Base-by-base conservation (phyloP, 2,797 vertebrate genomes). In the Myiothlypis coronata region DNA sequence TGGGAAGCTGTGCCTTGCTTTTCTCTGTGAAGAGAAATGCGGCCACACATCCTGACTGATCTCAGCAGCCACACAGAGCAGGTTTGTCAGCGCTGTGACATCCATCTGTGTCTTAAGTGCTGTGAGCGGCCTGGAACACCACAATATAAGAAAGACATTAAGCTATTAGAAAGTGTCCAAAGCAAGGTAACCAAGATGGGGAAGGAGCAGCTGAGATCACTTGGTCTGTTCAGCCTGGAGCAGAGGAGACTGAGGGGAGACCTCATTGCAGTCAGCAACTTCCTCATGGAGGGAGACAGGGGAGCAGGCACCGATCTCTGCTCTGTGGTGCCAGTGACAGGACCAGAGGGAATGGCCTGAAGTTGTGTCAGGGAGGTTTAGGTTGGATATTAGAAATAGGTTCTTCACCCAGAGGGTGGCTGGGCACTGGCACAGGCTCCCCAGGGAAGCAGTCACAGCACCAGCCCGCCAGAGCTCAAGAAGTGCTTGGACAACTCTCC, bases 341-440 rank as follows among this genome's bases (percentile, higher is more conserved):
- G 16, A 69, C 22, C 5, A 0, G 1, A 56, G 13, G 32, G 32
- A 63, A 50, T 6, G 43, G 13, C 23, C 41, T 37, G 8, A 83
- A 15, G 4, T 0, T 69, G 43, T 63, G 16, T 50, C 0, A n/a
- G 27, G 7, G 12, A 74, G 15, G 14, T 44, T 69, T 30, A n/a
- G 19, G 1, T 0, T 37, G 56, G 27, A 0, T n/a, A 18, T n/a
- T 4, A 9, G 13, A 0, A 44, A 32, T 16, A n/a, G 7, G 14
- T 50, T 63, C 13, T 56, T 20, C 32, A 8, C 9, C 11, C 23
- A 17, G 15, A 5, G 47, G 0, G 2, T 55, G 27, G 1, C 0
- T 21, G 35, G 32, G 5, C 70, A 28, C 16, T 23, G 27, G 16
- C 6, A 55, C 19, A 28, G 43, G 47, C 35, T 75, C 11, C 13